Percentiles rank a stretch among this genome's conserved stretches.
Evolutionary conservation across 2,888 invertebrate species (phyloP).

Genomic region (Aelia acuminata): DNA sequence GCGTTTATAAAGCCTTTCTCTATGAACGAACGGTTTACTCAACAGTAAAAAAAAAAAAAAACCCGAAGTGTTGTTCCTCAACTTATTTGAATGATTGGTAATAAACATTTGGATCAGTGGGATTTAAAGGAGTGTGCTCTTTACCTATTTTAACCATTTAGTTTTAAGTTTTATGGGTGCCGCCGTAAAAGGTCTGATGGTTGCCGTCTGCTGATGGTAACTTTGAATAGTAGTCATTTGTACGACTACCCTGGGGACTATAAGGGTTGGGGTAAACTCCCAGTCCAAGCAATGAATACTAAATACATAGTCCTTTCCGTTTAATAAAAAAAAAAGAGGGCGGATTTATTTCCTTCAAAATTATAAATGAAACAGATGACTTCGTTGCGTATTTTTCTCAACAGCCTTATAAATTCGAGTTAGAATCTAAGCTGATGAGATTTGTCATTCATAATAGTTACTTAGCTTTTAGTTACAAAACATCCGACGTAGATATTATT

Average conservation of each 20-base stretch:
- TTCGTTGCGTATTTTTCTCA: background rate
- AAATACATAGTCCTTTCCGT: conserved; percentile 21
- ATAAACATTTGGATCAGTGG: too few relatives aligned
- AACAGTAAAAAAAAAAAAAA: too few relatives aligned
- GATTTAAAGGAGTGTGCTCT: too few relatives aligned
- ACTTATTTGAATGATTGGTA: too few relatives aligned
- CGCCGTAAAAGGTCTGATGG: background rate
- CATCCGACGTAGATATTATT: too few relatives aligned
- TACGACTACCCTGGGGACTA: background rate
- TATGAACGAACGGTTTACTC: too few relatives aligned
- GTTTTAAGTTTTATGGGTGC: background rate
- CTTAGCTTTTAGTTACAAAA: too few relatives aligned
- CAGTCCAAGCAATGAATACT: conserved; percentile 9
- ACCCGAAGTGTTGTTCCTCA: too few relatives aligned
- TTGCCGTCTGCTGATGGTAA: background rate
- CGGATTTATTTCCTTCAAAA: background rate
- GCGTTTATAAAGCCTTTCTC: too few relatives aligned
- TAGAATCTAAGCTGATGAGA: background rate
- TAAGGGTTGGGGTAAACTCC: background rate
- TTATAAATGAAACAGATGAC: background rate
- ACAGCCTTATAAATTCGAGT: background rate
- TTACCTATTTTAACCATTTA: too few relatives aligned
- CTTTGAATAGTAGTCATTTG: background rate
- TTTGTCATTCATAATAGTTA: too few relatives aligned
- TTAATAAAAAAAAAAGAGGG: conserved; percentile 1